A percentile compares a stretch with the other conserved stretches of the same genome.
These are phyloP conservation scores for Drosophila fungiperda DNA, from an alignment of 2,888 invertebrate genomes.

Conservation along the genomic window DNA sequence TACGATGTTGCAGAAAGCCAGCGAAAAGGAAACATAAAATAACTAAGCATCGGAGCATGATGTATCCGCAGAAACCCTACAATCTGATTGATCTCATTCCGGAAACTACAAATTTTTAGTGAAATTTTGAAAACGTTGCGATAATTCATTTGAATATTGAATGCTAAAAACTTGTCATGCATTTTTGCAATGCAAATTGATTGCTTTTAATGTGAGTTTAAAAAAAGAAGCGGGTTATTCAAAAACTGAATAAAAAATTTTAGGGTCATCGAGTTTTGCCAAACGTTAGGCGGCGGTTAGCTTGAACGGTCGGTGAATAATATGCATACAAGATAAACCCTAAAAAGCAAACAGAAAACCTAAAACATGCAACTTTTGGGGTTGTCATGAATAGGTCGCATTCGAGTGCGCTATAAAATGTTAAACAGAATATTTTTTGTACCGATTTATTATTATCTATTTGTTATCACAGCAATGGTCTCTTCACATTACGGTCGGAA, in stretches of 20 bases:
- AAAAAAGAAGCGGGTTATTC: not conserved
- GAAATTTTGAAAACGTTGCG: not conserved
- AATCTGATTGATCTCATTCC: not conserved
- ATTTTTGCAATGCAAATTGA: not conserved
- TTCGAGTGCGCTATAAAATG: constrained; percentile 1
- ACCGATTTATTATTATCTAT: constrained; percentile 21
- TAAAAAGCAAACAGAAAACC: not conserved
- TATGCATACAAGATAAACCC: constrained; percentile 30
- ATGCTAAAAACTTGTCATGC: not conserved
- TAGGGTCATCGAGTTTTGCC: constrained; percentile 48
- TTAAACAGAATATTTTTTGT: constrained; percentile 8
- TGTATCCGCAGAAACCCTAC: constrained; percentile 13
- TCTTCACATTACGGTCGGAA: constrained; percentile 14
- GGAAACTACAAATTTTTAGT: not conserved
- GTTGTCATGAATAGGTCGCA: constrained; percentile 23
- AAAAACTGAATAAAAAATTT: constrained; percentile 16
- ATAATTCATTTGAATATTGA: not conserved
- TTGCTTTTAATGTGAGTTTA: not conserved
- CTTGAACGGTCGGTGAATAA: constrained; percentile 13
- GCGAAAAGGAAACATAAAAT: constrained; percentile 42
- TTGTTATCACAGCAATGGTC: constrained; percentile 1
- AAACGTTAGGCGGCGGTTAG: constrained; percentile 13
- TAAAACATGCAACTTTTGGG: constrained; percentile 9
- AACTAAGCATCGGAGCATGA: constrained; percentile 10
- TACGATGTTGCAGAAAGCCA: constrained; percentile 72